Conservation (phyloP, 2,797 vertebrate genomes). For the Tragelaphus oryx region DNA sequence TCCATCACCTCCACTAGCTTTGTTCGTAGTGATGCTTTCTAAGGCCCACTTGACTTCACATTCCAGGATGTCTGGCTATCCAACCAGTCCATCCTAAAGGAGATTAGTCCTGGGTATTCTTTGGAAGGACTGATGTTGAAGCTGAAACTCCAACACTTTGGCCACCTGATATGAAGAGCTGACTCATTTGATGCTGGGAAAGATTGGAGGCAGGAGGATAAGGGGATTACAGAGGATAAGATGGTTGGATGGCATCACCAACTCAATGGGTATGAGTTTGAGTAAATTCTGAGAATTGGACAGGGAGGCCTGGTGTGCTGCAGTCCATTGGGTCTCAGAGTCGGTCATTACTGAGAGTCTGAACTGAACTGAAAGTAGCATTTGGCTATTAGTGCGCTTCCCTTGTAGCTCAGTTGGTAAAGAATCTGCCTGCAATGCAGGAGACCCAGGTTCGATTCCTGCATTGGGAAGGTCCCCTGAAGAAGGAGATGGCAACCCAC, state of each 20-base stretch:
- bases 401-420: background rate
- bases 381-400: background rate
- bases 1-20: too few relatives aligned
- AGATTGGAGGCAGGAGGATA: background rate
- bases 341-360: fast-evolving
- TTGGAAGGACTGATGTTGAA: background rate
- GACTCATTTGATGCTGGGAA: background rate
- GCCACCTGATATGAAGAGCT: fast-evolving
- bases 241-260: background rate
- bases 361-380: background rate
- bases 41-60: too few relatives aligned
- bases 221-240: background rate
- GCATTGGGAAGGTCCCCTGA: background rate
- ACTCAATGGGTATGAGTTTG: background rate
- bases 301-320: background rate
- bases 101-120: background rate
- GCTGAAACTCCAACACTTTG: background rate
- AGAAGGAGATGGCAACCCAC: background rate
- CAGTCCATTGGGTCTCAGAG: background rate
- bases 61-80: background rate
- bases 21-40: too few relatives aligned
- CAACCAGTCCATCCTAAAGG: background rate
- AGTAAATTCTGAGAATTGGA: background rate
- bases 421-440: background rate
- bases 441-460: background rate